A percentile compares a stretch with the other conserved stretches of the same genome.
Evolutionary conservation across 2,113 vertebrate genomes (phyloP).

Genomic region (Triplophysa tibetana): DNA sequence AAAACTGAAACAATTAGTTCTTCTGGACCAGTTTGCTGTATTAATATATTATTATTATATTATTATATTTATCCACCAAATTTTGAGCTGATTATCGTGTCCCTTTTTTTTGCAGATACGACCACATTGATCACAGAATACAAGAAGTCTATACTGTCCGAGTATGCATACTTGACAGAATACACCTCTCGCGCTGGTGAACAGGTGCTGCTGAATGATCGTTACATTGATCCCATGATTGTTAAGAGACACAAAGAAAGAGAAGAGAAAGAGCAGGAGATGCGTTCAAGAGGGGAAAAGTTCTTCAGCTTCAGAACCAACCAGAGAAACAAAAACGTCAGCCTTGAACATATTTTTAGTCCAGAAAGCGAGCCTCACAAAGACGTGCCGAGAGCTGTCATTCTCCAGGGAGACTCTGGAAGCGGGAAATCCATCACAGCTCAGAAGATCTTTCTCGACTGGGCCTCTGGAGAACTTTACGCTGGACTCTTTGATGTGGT

Average conservation of each 20-base stretch:
- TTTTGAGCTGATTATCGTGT: too few species aligned
- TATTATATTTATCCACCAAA: too few species aligned
- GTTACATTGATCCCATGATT: conserved; percentile 43
- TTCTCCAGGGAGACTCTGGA: conserved; percentile 69
- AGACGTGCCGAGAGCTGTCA: conserved; percentile 54
- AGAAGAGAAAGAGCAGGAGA: conserved; percentile 43
- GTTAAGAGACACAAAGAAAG: conserved; percentile 30
- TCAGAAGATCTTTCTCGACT: conserved; percentile 66
- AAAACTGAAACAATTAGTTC: too few species aligned
- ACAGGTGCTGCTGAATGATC: conserved; percentile 38
- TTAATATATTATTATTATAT: too few species aligned
- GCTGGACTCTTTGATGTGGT: conserved; percentile 57
- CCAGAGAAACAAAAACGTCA: conserved; percentile 13
- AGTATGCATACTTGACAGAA: conserved; percentile 37
- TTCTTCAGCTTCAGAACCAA: conserved; percentile 22
- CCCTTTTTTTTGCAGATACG: not conserved
- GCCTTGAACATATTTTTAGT: conserved; percentile 30
- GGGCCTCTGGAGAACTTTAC: conserved; percentile 54
- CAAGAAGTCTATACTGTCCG: conserved; percentile 16
- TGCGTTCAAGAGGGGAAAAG: conserved; percentile 25
- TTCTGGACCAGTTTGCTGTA: not conserved
- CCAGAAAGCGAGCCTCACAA: not conserved
- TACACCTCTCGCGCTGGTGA: conserved; percentile 41
- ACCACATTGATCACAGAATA: conserved; percentile 25
- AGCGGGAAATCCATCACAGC: conserved; percentile 69